Evolutionary conservation across 2,113 vertebrate species (phyloP), one percentile per base, ranked within the genome.

Genomic region (Paramisgurnus dabryanus): DNA sequence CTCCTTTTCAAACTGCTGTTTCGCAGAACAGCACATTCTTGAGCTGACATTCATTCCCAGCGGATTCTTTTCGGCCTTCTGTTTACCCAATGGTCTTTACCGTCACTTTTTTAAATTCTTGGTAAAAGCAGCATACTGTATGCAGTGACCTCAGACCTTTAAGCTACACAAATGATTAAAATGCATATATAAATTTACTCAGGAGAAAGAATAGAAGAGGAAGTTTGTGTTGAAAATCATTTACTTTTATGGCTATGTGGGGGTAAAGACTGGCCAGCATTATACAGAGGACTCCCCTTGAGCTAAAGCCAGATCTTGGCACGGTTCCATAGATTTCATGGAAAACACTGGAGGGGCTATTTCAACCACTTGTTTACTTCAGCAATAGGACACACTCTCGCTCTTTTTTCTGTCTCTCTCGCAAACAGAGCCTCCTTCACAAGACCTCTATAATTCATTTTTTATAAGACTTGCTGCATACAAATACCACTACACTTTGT

Each of bases 31-130:
- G 81, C 69, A 84, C 61, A 77, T 65, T 64, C 41, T 49, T 65
- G 47, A 86, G 50, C 65, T 67, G 27, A 55, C 80, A 88, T 84
- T 78, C 18, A 85, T 75, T 57, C 41, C 50, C 77, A 80, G 17
- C 18, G 27, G 80, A 49, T 47, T 67, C 22, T 47, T 78, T 76
- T 61, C 63, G 2, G 53, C 34, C 68, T 68, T 68, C n/a, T 27
- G 13, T 49, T 53, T 81, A 47, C 57, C 17, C 63, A 41, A 13
- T 64, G 27, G 2, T 11, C 27, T 58, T 77, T 49, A 60, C 71
- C 0, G 41, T 58, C 58, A 63, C 12, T 70, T 67, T 64, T 67
- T 55, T 55, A 22, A 50, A 49, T 34, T 73, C 27, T 80, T 41
- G 57, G 82, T n/a, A 77, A 11, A 41, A 66, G 27, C 45, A 82